Base-by-base conservation (phyloP, 2,888 invertebrate species). In the Ophion ellenae region DNA sequence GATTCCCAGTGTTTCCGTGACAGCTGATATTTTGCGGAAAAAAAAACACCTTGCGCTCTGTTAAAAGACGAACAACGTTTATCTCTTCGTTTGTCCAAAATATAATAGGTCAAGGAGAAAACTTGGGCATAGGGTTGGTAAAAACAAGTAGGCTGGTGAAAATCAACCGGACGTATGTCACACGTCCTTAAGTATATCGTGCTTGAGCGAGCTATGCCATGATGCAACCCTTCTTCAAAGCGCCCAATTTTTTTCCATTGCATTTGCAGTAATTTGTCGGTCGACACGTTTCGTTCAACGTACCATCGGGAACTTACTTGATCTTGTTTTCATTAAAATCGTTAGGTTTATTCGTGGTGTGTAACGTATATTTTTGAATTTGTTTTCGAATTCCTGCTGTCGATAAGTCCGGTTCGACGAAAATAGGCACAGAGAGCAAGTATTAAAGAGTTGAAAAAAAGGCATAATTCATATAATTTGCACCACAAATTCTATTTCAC, bases 401-500 rank as follows among this genome's bases (percentile, higher is more conserved):
- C 64, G 28, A 76, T 74, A 17, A 63, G 24, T 53, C 64, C 64
- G 32, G 47, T 24, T 64, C 11, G 5, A 63, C 61, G 74, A 74
- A 61, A 61, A 74, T 14, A 61, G 40, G 20, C 61, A 20, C 40
- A 20, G 5, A 45, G 11, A 74, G 74, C 61, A 61, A 74, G 74
- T 74, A 45, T 24, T 53, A 70, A 75, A 75, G 57, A 45, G 45
- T 1, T 61, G n/a, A 32, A 70, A 69, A 45, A 5, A 57, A 32
- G 17, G 2, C n/a, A 59, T 10, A 70, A 70, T 32, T 40, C 28
- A 47, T 45, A 45, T 67, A 2, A 66, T 40, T 20, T 67, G 9
- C 59, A 24, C 6, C 24, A 17, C 0, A 36, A 36, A 66, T 71
- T 10, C 47, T 11, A 11, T 76, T 87, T 91, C 89, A 92, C 91